Conservation (phyloP, 2,888 invertebrate genomes). For the Dione vanillae region DNA sequence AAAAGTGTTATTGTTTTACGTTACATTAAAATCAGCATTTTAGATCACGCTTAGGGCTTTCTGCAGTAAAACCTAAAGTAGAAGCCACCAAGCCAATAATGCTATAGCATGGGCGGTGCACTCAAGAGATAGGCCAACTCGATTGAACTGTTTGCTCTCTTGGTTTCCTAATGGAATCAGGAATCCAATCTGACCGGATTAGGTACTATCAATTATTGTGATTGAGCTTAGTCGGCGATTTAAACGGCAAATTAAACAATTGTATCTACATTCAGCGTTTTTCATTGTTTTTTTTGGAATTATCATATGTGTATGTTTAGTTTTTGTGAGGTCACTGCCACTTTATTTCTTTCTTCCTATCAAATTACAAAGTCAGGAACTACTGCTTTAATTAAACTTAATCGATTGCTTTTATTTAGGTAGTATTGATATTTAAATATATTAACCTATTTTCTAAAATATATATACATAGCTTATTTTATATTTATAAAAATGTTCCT, state of each 20-base stretch:
- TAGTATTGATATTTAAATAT: too few species aligned
- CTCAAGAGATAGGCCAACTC: constrained; percentile 45
- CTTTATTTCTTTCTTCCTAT: too few species aligned
- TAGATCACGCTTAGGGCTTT: constrained; percentile 9
- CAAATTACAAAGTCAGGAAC: too few species aligned
- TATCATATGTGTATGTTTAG: not conserved
- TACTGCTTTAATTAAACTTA: too few species aligned
- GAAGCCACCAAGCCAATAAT: constrained; percentile 34
- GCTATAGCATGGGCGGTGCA: constrained; percentile 40
- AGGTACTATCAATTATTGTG: constrained; percentile 61
- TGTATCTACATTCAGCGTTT: constrained; percentile 24
- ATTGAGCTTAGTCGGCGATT: constrained; percentile 55
- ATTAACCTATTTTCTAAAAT: too few species aligned
- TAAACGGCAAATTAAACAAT: constrained; percentile 42
- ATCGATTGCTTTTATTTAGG: too few species aligned
- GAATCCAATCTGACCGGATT: constrained; percentile 65
- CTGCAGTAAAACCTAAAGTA: constrained; percentile 8
- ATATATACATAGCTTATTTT: too few species aligned
- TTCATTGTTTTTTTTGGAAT: not conserved
- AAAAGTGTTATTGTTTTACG: too few species aligned
- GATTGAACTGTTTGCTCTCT: constrained; percentile 46
- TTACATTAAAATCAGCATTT: not conserved
- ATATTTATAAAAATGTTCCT: too few species aligned
- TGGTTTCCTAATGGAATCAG: constrained; percentile 60
- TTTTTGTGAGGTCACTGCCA: too few species aligned